Conservation (phyloP, 2,888 invertebrate genomes). For the Cantharis nigra region DNA sequence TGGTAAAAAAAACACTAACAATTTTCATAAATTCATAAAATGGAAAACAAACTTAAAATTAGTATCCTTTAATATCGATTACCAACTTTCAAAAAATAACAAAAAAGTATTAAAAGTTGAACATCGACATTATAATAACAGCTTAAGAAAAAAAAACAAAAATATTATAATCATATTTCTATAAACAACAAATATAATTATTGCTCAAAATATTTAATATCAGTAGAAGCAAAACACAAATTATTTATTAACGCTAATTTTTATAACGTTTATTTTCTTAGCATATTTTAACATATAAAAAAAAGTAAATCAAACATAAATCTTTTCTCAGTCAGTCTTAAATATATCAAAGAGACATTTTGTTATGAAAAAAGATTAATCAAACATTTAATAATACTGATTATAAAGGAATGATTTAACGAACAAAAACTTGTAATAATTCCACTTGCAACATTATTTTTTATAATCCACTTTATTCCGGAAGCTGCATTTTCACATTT, state of each 20-base stretch:
- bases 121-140: neutral
- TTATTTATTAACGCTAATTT: neutral
- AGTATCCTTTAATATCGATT: neutral
- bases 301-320: neutral
- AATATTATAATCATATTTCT: neutral
- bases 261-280: neutral
- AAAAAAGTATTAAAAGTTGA: neutral
- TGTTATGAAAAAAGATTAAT: neutral
- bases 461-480: neutral
- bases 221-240: neutral
- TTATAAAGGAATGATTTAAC: neutral
- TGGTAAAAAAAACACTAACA: neutral
- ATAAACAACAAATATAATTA: neutral
- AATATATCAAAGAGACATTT: neutral
- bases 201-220: neutral
- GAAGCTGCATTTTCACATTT: neutral
- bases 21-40: neutral
- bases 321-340: neutral
- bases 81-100: neutral
- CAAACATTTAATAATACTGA: neutral
- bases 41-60: neutral
- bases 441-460: neutral
- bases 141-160: neutral
- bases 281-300: neutral
- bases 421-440: neutral